Evolutionary conservation across 1,140 invertebrate species (phyloP), one percentile per base, ranked within the genome.

Genomic region (Uloborus diversus): DNA sequence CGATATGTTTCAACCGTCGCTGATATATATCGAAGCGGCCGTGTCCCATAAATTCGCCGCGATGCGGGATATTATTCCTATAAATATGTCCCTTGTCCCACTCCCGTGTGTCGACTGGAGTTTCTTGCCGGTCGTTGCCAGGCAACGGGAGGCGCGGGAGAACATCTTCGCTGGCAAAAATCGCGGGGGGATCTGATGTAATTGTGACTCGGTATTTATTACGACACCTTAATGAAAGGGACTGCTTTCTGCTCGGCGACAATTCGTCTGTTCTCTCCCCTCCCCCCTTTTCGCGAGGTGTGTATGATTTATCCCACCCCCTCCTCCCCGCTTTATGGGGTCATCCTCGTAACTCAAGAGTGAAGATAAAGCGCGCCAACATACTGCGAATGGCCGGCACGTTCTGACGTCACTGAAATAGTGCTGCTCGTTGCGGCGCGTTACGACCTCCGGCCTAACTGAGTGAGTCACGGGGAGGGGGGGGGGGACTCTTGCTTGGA

Each of bases 211-310:
- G 76, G 76, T 79, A 79, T 79, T 79, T 79, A 79, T 79, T 79
- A 69, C 76, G 76, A 79, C 76, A 79, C 76, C 76, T 79, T 79
- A 79, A 79, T 79, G 76, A 79, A 79, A 79, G 76, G 51, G 62
- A 62, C 37, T 20, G 13, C 37, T 35, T 30, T 62, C 33, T n/a
- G 37, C 30, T 25, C 53, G 37, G 51, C 42, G 76, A 79, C 76
- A 79, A 79, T 79, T 69, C 76, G 65, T 79, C 76, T 68, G 65
- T 20, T 25, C 23, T 23, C 47, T 49, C 37, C 64, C 59, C 37
- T 2, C 13, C 73, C 49, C 14, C 25, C 20, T 27, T 14, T n/a
- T 14, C 61, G 28, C n/a, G 25, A 78, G 73, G n/a, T n/a, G n/a
- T n/a, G 73, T 78, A 78, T 78, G 73, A 78, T 78, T 78, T 78